Evolutionary conservation across 2,113 vertebrate species (phyloP), one percentile per base, ranked within the genome.

Genomic region (Coptodon rendalli): DNA sequence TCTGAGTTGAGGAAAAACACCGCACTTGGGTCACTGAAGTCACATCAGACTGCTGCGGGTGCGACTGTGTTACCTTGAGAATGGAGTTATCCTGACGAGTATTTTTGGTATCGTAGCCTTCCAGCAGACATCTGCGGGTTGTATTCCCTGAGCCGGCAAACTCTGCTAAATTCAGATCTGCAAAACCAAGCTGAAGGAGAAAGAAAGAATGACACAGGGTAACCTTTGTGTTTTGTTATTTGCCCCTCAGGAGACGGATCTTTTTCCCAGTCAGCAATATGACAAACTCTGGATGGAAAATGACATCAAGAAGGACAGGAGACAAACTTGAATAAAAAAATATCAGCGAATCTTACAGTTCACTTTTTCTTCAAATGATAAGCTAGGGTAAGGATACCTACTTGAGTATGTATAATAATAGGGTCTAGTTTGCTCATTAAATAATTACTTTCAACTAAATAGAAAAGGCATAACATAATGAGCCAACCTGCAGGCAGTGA

Each of bases 21-120:
- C 2, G 56, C 3, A 53, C 17, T 76, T 86, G 22, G 80, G 50
- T 50, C 6, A 11, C 16, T 76, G 50, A 53, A 61, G 31, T 80
- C 17, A 27, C 31, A 66, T 71, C 45, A 53, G 12, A 22, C 52
- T 4, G 57, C 13, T 40, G 81, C 5, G 8, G 52, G 38, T 34
- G 29, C 3, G 48, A 79, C 9, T 19, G n/a, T 22, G 95, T 95
- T 94, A 99, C 99, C 98, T 99, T 99, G 89, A 99, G 97, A 94
- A 99, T 99, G 91, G 99, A 99, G 92, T 99, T 99, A 91, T 99
- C 99, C 92, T 99, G 98, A 54, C 99, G 97, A 61, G 98, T 99
- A 94, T 99, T 98, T 97, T 99, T 99, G 95, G 98, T 99, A 95
- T 99, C 98, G 73, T 99, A 99, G 92, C 99, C 99, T 96, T 99